Base-by-base conservation (phyloP, 2,888 invertebrate species). In the Acrobasis suavella region DNA sequence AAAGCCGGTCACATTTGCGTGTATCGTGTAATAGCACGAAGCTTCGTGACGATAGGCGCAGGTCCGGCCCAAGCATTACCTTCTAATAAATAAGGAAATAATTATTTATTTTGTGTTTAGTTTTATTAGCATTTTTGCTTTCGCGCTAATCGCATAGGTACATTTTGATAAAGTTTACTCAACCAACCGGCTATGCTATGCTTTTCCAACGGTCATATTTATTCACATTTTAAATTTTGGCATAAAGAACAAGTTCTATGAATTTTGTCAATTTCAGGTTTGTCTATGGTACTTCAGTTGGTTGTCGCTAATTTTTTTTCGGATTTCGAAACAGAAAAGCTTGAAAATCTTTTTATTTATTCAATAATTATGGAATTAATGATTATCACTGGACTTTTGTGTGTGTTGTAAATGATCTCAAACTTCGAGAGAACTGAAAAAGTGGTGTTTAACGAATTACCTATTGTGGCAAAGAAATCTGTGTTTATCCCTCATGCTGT, bases 251-350 rank as follows among this genome's bases (percentile, higher is more conserved):
- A 58, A 72, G 65, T 71, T 87, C 82, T 87, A 78, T 73, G 80
- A 42, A 75, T 78, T 77, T 84, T 88, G 90, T 87, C 89, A 90
- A 80, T 85, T 85, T 85, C 81, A 78, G 77, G 80, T 77, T 87
- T 82, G 85, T 83, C 85, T 87, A 80, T 86, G 82, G 84, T 85
- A 81, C 84, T 87, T 87, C 87, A 86, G 87, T 89, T 88, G 82
- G 85, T 85, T 85, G 81, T 84, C 85, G 83, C 85, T 81, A 83
- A 84, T 80, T 78, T 85, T 84, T 46, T 80, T 88, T 87, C 74
- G 83, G 73, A 82, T 86, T 87, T 85, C 76, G 79, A 81, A 79
- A 80, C 78, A 75, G 72, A 77, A 77, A 80, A 80, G 72, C 62
- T 70, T 72, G 66, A 71, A 74, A 65, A 74, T 72, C 65, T 69